Evolutionary conservation across 2,888 invertebrate genomes (phyloP), one percentile per base, ranked within the genome.

Genomic region (Omphaloscelis lunosa): DNA sequence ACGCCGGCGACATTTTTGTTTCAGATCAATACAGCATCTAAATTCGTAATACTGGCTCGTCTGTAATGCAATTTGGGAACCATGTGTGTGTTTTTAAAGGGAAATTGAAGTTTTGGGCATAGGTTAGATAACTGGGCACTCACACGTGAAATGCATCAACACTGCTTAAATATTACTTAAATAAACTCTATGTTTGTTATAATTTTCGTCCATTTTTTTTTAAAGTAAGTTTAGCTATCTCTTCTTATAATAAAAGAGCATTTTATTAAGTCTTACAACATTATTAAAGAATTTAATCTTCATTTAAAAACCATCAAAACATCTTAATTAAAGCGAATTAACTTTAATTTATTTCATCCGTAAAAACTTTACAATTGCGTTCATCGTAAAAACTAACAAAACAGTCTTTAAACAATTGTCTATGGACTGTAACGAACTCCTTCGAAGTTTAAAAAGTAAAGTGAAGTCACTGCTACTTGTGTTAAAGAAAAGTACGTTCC

Each of bases 1-100:
- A 91, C 92, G 91, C 88, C 84, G 88, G 92, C 90, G 93, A 92
- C 91, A 94, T 93, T 95, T 94, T 94, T 93, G 92, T 91, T 87
- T 83, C 82, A 84, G 92, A 93, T 94, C 93, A 86, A 94, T 93
- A 91, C 79, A 65, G 71, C 34, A 58, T 86, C 81, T 85, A 86
- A 89, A 88, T 85, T 76, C 72, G 81, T 88, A 53, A 83, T 75
- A 71, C 61, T 65, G 59, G 29, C 9, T 53, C 17, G 74, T 56
- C 53, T 78, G 62, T 58, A 41, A 74, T 48, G 63, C 71, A 71
- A 65, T 78, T 65, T 71, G 1, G 29, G 41, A 12, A 51, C 20
- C 11, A 58, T 68, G 23, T 39, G 45, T 66, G 5, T 62, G 41
- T 48, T 48, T 59, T 45, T 61, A 59, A 59, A 70, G n/a, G n/a